A percentile compares a stretch with the other conserved stretches of the same genome.
Evolutionary conservation across 1,140 invertebrate species (phyloP).

Genomic region (Drosophila athabasca): DNA sequence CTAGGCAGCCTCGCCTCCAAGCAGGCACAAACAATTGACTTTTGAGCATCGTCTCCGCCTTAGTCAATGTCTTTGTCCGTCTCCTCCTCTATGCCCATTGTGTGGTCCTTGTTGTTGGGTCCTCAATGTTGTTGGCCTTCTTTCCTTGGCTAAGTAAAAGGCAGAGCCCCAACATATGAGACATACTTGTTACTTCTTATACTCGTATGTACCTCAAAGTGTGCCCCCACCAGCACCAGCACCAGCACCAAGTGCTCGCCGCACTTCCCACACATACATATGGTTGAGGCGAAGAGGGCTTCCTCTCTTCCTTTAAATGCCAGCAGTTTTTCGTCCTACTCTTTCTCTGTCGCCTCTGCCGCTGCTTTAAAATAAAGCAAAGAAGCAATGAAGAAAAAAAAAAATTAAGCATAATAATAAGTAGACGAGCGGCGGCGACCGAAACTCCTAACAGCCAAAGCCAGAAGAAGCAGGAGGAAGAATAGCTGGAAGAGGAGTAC

Average conservation of each 20-base stretch:
- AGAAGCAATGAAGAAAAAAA: constrained; percentile 8
- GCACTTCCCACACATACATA: constrained; percentile 26
- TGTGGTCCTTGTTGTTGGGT: constrained; percentile 46
- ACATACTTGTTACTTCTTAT: constrained; percentile 72
- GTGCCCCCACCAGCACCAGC: constrained; percentile 2
- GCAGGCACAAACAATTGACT: constrained; percentile 77
- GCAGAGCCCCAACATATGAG: constrained; percentile 71
- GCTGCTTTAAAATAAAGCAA: constrained; percentile 44
- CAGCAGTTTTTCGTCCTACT: constrained; percentile 27
- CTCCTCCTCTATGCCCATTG: constrained; percentile 19
- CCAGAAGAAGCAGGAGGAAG: neutral
- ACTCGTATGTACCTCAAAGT: constrained; percentile 54
- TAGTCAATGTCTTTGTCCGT: neutral
- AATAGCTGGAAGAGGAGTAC: too few relatives aligned
- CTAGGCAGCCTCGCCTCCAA: constrained; percentile 63
- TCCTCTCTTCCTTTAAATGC: constrained; percentile 51
- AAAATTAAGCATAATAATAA: constrained; percentile 78
- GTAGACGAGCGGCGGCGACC: constrained; percentile 53
- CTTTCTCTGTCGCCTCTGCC: constrained; percentile 27
- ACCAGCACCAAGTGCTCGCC: too few relatives aligned
- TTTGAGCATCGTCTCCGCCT: constrained; percentile 52
- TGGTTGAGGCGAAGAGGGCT: constrained; percentile 6
- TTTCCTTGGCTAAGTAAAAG: constrained; percentile 69
- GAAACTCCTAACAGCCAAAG: constrained; percentile 54
- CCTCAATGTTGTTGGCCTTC: constrained; percentile 39